Evolutionary conservation across 2,797 vertebrate genomes (phyloP).

Genomic region (Acrossocheilus wenchowensis): DNA sequence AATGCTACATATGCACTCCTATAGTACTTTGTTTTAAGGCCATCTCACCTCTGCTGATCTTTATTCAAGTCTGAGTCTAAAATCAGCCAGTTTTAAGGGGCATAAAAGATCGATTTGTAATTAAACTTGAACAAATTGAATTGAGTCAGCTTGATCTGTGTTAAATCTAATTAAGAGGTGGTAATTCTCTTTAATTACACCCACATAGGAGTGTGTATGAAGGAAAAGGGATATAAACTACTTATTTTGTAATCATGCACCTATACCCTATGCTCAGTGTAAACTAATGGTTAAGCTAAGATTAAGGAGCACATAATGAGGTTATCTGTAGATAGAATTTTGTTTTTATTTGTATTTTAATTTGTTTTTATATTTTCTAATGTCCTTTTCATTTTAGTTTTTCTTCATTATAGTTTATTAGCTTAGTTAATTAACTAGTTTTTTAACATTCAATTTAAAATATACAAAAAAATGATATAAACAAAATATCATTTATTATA

Average conservation of each 20-base stretch:
- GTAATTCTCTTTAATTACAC: conserved; percentile 20
- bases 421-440: no score
- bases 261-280: neutral
- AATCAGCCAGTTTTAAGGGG: neutral
- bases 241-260: neutral
- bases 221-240: neutral
- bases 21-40: neutral
- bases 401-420: neutral
- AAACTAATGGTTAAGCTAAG: neutral
- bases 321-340: neutral
- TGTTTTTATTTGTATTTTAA: neutral
- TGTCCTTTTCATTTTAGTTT: neutral
- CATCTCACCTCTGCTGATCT: conserved; percentile 1
- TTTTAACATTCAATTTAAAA: neutral
- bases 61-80: neutral
- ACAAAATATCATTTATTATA: neutral
- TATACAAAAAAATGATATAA: neutral
- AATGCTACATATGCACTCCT: neutral
- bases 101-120: conserved; percentile 2
- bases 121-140: conserved; percentile 26
- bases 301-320: neutral
- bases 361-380: neutral
- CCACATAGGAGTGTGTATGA: neutral
- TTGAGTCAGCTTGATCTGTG: conserved; percentile 2
- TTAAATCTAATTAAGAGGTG: conserved; percentile 26